phyloP scores from a whole-genome alignment of 2,888 invertebrate species.

The Chesias legatella region DNA sequence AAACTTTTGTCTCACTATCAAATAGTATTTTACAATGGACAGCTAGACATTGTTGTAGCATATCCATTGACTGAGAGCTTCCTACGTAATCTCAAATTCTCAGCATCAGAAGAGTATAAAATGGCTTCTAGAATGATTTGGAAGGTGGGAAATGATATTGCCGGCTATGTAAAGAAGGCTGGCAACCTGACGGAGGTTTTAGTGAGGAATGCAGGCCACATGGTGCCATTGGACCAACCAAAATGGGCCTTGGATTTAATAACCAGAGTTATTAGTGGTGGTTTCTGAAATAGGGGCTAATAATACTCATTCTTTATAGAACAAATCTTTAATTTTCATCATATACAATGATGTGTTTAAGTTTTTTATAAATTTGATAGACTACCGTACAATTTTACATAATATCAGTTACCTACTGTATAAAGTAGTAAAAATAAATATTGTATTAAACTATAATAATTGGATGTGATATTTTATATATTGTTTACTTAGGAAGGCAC shows the following conservation, averaged over 20 bases:
- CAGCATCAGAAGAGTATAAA: slow-evolving; percentile 81
- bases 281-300: slow-evolving; percentile 18
- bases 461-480: too few relatives aligned
- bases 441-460: too few relatives aligned
- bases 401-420: too few relatives aligned
- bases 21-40: slow-evolving; percentile 84
- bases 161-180: slow-evolving; percentile 86
- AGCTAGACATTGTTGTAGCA: slow-evolving; percentile 84
- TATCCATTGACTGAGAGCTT: slow-evolving; percentile 82
- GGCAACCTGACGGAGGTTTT: slow-evolving; percentile 86
- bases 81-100: slow-evolving; percentile 84
- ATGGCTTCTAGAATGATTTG: slow-evolving; percentile 82
- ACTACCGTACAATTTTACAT: too few relatives aligned
- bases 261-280: slow-evolving; percentile 68
- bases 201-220: slow-evolving; percentile 89
- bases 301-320: neutral
- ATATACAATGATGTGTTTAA: too few relatives aligned
- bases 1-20: slow-evolving; percentile 69
- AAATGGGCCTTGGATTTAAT: slow-evolving; percentile 80
- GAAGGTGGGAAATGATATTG: slow-evolving; percentile 83
- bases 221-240: slow-evolving; percentile 83
- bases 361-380: too few relatives aligned
- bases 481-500: too few relatives aligned
- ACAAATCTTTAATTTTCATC: too few relatives aligned
- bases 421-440: too few relatives aligned